Evolutionary conservation across 2,797 vertebrate genomes (phyloP).

Genomic region (Balearica regulorum): DNA sequence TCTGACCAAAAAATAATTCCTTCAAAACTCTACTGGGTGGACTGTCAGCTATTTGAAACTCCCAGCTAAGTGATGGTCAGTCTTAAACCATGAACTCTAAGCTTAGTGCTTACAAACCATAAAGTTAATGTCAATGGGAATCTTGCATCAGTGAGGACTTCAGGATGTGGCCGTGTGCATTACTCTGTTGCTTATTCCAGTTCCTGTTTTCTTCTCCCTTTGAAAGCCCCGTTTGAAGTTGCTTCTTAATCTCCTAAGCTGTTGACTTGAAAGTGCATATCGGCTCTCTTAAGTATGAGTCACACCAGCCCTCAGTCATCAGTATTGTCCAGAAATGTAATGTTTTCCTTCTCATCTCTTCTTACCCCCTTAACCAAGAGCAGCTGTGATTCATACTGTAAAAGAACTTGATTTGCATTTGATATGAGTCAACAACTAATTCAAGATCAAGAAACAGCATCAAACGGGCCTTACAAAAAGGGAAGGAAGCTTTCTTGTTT

Average conservation of each 20-base stretch:
- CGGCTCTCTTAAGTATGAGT: slow-evolving; percentile 14
- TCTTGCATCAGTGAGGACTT: neutral
- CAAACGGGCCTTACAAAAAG: neutral
- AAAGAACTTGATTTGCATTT: slow-evolving; percentile 30
- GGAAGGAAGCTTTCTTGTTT: neutral
- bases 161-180: slow-evolving; percentile 6
- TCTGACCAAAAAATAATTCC: neutral
- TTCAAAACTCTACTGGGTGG: neutral
- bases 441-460: slow-evolving; percentile 13
- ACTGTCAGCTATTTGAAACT: neutral
- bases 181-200: neutral
- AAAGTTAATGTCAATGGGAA: neutral
- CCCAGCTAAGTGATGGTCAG: neutral
- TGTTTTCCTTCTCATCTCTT: slow-evolving; percentile 17
- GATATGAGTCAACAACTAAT: slow-evolving; percentile 25
- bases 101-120: neutral
- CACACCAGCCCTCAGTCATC: slow-evolving; percentile 40
- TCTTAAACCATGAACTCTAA: neutral
- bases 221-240: slow-evolving; percentile 23
- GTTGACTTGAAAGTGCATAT: slow-evolving; percentile 28
- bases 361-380: slow-evolving; percentile 22
- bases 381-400: slow-evolving; percentile 15
- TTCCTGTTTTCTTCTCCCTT: slow-evolving; percentile 20
- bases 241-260: neutral
- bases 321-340: slow-evolving; percentile 33